These are phyloP conservation scores for Mylabris sibirica DNA, from an alignment of 2,888 invertebrate genomes.

Conservation along the genomic window DNA sequence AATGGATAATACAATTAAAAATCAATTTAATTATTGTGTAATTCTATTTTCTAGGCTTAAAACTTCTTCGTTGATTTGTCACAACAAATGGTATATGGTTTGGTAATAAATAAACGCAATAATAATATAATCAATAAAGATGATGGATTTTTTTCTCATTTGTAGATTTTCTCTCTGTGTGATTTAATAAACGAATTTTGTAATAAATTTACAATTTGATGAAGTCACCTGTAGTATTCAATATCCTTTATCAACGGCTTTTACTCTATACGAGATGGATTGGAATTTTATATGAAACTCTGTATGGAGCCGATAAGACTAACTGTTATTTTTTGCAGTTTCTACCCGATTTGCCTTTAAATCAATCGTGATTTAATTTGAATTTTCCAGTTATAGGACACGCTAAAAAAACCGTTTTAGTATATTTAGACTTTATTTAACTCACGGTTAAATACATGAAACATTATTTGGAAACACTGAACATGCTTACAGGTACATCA, in stretches of 20 bases:
- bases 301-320: no score
- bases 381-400: no score
- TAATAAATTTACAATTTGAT: background rate
- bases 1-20: background rate
- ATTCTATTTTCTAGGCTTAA: conserved; percentile 29
- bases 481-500: conserved; percentile 33
- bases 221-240: background rate
- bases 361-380: no score
- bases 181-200: background rate
- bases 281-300: no score
- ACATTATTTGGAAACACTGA: conserved; percentile 34
- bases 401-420: background rate
- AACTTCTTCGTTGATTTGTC: conserved; percentile 26
- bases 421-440: conserved; percentile 1
- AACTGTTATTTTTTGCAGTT: no score
- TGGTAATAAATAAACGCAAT: background rate
- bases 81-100: background rate
- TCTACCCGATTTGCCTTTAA: no score
- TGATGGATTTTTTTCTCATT: background rate
- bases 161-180: background rate
- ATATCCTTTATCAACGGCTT: background rate
- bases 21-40: conserved; percentile 6
- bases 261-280: no score
- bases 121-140: background rate
- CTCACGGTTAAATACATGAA: conserved; percentile 25